phyloP scores from a whole-genome alignment of 2,888 invertebrate species.

The Diachrysia chrysitis region DNA sequence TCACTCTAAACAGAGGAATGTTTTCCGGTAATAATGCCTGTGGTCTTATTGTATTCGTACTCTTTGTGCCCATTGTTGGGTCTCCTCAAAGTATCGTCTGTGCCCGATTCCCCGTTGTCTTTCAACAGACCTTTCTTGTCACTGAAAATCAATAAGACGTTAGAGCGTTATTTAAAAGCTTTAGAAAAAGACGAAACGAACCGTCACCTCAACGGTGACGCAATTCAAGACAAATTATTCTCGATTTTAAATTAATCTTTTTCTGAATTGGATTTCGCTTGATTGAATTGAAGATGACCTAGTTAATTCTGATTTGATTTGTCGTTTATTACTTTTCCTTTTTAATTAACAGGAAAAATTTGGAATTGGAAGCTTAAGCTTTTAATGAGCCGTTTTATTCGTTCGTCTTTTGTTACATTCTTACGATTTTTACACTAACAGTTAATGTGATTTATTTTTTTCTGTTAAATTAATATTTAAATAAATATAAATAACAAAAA shows the following conservation, averaged over 20 bases:
- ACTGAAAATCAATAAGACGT: constrained; percentile 72
- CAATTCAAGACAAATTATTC: constrained; percentile 50
- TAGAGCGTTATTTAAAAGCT: constrained; percentile 27
- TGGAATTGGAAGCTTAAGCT: constrained; percentile 17
- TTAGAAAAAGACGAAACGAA: constrained; percentile 25
- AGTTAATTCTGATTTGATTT: constrained; percentile 49
- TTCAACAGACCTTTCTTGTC: constrained; percentile 84
- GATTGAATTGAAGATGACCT: constrained; percentile 47
- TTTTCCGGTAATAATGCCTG: constrained; percentile 84
- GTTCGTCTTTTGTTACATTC: constrained; percentile 18
- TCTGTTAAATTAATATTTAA: too few species aligned
- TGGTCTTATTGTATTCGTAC: constrained; percentile 83
- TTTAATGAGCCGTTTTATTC: constrained; percentile 27
- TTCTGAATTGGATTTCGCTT: constrained; percentile 36
- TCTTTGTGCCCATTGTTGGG: constrained; percentile 80
- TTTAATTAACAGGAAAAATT: constrained; percentile 42
- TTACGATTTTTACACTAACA: constrained; percentile 11
- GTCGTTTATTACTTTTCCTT: constrained; percentile 47
- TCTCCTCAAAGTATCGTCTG: constrained; percentile 69
- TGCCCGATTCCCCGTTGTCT: constrained; percentile 68
- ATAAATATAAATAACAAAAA: too few species aligned
- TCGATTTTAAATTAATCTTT: constrained; percentile 51
- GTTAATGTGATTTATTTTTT: too few species aligned
- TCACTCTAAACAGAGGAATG: constrained; percentile 80
- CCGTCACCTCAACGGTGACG: constrained; percentile 40